A percentile compares a stretch with the other conserved stretches of the same genome.
Conservation (phyloP, 2,113 vertebrate genomes). For the Dipodomys stephensi region DNA sequence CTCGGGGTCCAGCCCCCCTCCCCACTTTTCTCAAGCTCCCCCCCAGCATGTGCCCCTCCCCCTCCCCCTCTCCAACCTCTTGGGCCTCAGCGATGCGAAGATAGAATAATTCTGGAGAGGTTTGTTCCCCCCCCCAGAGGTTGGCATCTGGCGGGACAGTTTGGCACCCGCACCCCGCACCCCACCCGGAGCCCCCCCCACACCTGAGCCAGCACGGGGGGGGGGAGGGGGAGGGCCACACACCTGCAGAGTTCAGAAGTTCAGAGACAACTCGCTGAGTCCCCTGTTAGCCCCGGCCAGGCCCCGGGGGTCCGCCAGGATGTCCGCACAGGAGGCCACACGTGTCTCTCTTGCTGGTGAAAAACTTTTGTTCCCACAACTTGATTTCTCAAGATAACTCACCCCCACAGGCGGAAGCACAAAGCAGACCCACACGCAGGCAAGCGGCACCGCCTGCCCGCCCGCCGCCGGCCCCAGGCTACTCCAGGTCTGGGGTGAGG, state of each 20-base stretch:
- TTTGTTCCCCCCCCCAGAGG: not conserved
- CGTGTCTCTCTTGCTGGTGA: constrained; percentile 59
- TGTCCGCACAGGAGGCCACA: constrained; percentile 44
- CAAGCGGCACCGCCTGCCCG: not conserved
- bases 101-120: not conserved
- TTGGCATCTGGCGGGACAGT: not conserved
- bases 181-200: not conserved
- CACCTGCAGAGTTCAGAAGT: not conserved
- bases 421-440: constrained; percentile 64
- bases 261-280: not conserved
- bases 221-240: not conserved
- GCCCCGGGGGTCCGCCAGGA: not conserved
- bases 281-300: not conserved
- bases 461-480: not conserved
- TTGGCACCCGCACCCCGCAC: not conserved
- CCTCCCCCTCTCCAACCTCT: not conserved
- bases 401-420: constrained; percentile 65
- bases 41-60: not conserved
- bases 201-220: not conserved
- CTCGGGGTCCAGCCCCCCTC: constrained; percentile 31
- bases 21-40: constrained; percentile 67
- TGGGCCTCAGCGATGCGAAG: not conserved
- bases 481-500: not conserved
- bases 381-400: constrained; percentile 81
- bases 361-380: constrained; percentile 66